Evolutionary conservation across 2,113 vertebrate species (phyloP).

Genomic region (Ifrita kowaldi): DNA sequence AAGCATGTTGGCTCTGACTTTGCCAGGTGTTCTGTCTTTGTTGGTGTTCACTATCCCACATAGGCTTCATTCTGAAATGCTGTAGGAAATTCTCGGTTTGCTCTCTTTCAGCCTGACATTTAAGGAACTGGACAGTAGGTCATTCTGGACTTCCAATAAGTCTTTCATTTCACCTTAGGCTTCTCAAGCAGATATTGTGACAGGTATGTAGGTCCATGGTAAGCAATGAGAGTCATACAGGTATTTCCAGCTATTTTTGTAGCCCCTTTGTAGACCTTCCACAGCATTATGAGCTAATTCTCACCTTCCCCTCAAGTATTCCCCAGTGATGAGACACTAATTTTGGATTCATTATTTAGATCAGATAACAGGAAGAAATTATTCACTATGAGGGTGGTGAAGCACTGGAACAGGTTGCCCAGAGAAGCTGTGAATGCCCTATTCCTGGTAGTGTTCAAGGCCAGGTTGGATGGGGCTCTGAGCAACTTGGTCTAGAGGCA

Average conservation of each 20-base stretch:
- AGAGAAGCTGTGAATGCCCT: not conserved
- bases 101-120: not conserved
- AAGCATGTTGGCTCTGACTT: not conserved
- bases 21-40: not conserved
- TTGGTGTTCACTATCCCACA: not conserved
- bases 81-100: not conserved
- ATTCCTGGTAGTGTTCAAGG: not conserved
- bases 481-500: not conserved
- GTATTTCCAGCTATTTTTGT: not conserved
- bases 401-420: not conserved
- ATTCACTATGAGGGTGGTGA: not conserved
- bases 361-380: not conserved
- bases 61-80: not conserved
- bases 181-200: not conserved
- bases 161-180: not conserved
- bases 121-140: not conserved
- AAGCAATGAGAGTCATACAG: not conserved
- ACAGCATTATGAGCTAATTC: not conserved
- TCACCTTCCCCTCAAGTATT: not conserved
- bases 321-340: not conserved
- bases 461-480: not conserved
- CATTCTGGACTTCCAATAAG: not conserved
- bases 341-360: not conserved
- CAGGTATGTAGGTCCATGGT: not conserved
- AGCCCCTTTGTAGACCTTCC: not conserved